Percentiles rank a stretch among this genome's conserved stretches.
phyloP scores from a whole-genome alignment of 2,888 invertebrate species.

The Luffia ferchaultella region DNA sequence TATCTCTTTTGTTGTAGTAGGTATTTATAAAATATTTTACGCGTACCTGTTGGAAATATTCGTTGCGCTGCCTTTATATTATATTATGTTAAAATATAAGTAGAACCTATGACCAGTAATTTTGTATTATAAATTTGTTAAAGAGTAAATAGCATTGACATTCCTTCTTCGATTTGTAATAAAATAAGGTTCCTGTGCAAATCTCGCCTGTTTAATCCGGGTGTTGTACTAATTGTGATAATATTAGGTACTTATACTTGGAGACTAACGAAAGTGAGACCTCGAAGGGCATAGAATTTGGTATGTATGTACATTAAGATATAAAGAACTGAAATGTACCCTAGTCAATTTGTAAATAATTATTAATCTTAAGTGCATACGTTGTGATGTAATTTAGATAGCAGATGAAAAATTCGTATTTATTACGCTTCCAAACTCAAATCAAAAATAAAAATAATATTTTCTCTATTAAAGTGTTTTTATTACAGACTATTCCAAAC shows the following conservation, averaged over 20 bases:
- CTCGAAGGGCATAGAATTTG: slow-evolving; percentile 17
- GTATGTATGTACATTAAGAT: slow-evolving; percentile 24
- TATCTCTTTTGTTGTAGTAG: slow-evolving; percentile 7
- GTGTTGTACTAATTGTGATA: slow-evolving; percentile 45
- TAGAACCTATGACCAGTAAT: not conserved
- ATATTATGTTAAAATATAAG: not conserved
- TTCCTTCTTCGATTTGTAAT: slow-evolving; percentile 27
- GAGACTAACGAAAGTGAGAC: slow-evolving; percentile 29
- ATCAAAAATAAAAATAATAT: slow-evolving; percentile 61
- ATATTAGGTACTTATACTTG: slow-evolving; percentile 46
- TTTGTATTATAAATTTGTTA: not conserved
- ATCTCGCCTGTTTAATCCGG: not conserved
- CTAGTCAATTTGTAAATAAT: slow-evolving; percentile 64
- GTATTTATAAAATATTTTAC: slow-evolving; percentile 1
- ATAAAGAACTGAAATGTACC: slow-evolving; percentile 65
- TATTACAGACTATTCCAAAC: too few species aligned
- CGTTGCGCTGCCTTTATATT: slow-evolving; percentile 6
- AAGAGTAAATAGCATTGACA: slow-evolving; percentile 18
- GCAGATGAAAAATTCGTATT: slow-evolving; percentile 58
- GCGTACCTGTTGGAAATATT: not conserved
- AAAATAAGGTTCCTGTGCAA: slow-evolving; percentile 42
- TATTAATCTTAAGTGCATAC: slow-evolving; percentile 44
- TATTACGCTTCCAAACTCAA: slow-evolving; percentile 65
- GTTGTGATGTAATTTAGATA: slow-evolving; percentile 63
- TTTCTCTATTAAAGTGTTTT: slow-evolving; percentile 41